Percentiles rank a stretch among this genome's conserved stretches.
Conservation (phyloP, 2,113 vertebrate species). For the Meleagris gallopavo region DNA sequence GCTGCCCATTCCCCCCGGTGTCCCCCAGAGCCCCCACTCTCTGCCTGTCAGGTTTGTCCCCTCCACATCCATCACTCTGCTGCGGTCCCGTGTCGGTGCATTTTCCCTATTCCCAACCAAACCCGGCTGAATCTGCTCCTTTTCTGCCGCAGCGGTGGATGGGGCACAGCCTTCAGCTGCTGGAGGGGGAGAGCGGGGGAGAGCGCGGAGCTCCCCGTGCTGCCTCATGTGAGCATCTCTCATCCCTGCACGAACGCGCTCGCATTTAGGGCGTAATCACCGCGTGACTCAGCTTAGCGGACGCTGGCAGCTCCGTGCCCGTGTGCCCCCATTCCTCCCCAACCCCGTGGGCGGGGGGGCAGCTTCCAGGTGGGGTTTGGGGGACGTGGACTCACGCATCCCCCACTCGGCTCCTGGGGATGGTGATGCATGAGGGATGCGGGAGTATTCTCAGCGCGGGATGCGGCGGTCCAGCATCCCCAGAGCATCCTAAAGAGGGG, state of each 20-base stretch:
- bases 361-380: background rate
- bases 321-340: background rate
- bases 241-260: conserved; percentile 31
- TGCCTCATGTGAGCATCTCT: conserved; percentile 6
- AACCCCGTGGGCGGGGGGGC: background rate
- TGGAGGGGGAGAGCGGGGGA: rapidly evolving
- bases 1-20: background rate
- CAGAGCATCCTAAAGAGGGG: background rate
- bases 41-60: background rate
- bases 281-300: conserved; percentile 17
- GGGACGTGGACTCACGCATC: background rate
- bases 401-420: background rate
- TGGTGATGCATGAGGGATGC: background rate
- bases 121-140: background rate
- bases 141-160: background rate
- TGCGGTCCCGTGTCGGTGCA: background rate
- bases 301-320: background rate
- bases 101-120: background rate
- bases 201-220: background rate
- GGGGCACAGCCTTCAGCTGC: background rate
- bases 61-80: background rate
- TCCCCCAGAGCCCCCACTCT: rapidly evolving
- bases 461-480: background rate
- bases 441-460: background rate
- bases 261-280: background rate